These are phyloP conservation scores for Gymnobelideus leadbeateri DNA, from an alignment of 2,113 vertebrate species.

Conservation along the genomic window DNA sequence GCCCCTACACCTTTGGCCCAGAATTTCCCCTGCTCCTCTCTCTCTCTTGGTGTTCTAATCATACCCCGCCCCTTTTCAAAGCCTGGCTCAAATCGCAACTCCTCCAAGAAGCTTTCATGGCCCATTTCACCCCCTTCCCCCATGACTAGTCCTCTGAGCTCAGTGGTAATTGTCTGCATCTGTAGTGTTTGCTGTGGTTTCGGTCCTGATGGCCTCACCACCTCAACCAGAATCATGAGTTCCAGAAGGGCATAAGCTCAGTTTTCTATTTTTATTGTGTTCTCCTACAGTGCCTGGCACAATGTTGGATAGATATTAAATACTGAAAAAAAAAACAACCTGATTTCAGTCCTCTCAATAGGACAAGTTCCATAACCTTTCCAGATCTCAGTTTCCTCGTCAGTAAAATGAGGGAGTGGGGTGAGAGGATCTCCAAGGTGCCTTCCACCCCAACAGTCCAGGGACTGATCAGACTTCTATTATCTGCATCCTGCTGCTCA, in stretches of 20 bases:
- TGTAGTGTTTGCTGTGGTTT: neutral
- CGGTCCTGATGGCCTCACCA: fast-evolving
- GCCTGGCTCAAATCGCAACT: neutral
- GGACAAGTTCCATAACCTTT: neutral
- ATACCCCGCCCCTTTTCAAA: neutral
- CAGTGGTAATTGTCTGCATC: neutral
- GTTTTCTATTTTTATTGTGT: neutral
- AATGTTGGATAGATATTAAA: neutral
- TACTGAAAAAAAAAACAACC: neutral
- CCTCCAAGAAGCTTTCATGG: neutral
- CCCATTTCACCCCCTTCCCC: neutral
- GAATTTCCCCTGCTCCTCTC: neutral
- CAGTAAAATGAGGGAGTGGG: neutral
- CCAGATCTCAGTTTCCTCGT: neutral
- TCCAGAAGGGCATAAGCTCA: neutral
- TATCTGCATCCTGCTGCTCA: slow-evolving; percentile 66
- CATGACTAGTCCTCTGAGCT: neutral
- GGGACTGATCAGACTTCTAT: neutral
- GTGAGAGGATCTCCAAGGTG: neutral
- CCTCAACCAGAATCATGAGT: neutral
- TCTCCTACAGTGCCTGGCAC: neutral
- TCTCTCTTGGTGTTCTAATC: neutral
- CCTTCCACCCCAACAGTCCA: neutral
- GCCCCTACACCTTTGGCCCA: neutral
- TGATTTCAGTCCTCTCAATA: neutral